A percentile compares a stretch with the other conserved stretches of the same genome.
Evolutionary conservation across 2,888 invertebrate species (phyloP).

Genomic region (Lycia hirtaria): DNA sequence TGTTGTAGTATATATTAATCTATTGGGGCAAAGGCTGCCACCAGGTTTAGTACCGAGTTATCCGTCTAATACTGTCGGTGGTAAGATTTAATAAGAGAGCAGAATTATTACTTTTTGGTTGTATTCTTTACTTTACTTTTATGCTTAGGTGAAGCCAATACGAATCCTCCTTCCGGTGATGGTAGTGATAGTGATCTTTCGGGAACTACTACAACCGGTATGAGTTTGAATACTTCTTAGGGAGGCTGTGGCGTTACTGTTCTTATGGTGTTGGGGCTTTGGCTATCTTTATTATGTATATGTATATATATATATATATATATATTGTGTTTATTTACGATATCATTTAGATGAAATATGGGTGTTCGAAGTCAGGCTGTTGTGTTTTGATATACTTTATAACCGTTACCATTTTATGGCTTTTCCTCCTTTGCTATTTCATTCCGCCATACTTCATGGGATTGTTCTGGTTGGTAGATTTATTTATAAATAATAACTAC

Average conservation of each 20-base stretch:
- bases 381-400: no score
- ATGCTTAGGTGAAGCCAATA: slow-evolving; percentile 14
- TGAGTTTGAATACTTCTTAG: slow-evolving; percentile 5
- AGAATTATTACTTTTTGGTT: neutral
- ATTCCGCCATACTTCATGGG: no score
- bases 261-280: neutral
- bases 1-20: neutral
- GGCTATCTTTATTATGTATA: neutral
- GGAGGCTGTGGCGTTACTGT: neutral
- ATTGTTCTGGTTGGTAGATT: no score
- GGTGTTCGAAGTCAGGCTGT: no score
- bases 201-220: slow-evolving; percentile 12
- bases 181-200: neutral
- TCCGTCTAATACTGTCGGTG: slow-evolving; percentile 11
- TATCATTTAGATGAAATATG: no score
- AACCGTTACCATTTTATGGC: no score
- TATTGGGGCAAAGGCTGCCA: neutral
- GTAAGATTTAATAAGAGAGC: slow-evolving; percentile 1
- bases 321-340: no score
- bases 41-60: neutral
- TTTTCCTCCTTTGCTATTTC: no score
- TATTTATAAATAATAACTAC: no score
- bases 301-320: no score
- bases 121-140: slow-evolving; percentile 4
- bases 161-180: neutral